Conservation (phyloP, 1,140 invertebrate genomes). For the Oreohelix idahoensis region DNA sequence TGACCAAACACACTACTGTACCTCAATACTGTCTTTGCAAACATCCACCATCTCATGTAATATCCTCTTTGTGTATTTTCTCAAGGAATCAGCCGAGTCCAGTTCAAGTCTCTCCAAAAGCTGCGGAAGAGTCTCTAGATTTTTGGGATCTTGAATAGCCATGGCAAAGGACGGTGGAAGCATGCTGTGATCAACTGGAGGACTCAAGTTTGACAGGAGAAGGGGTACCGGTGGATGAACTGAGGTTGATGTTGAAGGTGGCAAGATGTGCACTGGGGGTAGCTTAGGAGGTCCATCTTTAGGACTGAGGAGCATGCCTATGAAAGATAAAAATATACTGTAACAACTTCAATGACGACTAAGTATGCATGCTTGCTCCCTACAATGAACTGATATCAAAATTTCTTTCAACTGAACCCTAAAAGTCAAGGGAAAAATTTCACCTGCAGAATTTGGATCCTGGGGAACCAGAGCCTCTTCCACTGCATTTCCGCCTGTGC, state of each 20-base stretch:
- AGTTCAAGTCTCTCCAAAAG: constrained; percentile 32
- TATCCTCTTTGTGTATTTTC: constrained; percentile 39
- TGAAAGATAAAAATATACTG: constrained; percentile 2
- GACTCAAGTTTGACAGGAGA: constrained; percentile 47
- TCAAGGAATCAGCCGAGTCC: constrained; percentile 31
- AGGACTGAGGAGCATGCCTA: constrained; percentile 48
- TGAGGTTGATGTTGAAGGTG: constrained; percentile 48
- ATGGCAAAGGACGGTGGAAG: constrained; percentile 33
- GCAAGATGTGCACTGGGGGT: constrained; percentile 49
- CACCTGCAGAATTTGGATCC: neutral
- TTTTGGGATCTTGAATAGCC: constrained; percentile 13
- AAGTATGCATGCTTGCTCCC: too few species aligned
- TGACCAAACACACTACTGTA: too few species aligned
- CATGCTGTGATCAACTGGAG: constrained; percentile 30
- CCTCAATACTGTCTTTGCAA: constrained; percentile 34
- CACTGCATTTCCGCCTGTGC: neutral
- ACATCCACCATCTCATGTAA: constrained; percentile 35
- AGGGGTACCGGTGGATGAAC: constrained; percentile 56
- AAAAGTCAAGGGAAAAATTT: too few species aligned
- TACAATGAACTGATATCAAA: too few species aligned
- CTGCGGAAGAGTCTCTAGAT: constrained; percentile 31
- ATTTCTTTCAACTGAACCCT: too few species aligned
- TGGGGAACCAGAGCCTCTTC: neutral
- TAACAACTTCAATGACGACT: too few species aligned
- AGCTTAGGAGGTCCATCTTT: constrained; percentile 50